Conservation (phyloP, 2,113 vertebrate genomes). For the Sula dactylatra region DNA sequence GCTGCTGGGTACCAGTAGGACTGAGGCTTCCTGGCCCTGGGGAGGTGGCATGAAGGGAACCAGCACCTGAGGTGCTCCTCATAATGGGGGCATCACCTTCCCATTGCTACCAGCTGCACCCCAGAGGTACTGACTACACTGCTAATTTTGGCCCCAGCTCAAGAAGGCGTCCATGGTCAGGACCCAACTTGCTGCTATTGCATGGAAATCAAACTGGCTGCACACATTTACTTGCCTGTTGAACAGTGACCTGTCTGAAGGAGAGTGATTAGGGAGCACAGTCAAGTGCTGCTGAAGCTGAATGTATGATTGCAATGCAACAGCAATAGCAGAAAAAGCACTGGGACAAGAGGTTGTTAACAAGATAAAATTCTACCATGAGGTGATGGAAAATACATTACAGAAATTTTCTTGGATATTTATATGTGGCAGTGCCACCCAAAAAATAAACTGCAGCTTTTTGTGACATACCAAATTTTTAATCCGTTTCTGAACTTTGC, state of each 20-base stretch:
- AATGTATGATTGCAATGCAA: background rate
- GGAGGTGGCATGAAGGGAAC: background rate
- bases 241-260: background rate
- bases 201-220: background rate
- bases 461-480: background rate
- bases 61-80: background rate
- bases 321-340: background rate
- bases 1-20: background rate
- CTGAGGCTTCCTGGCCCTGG: background rate
- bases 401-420: background rate
- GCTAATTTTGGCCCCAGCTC: background rate
- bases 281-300: background rate
- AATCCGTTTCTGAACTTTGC: background rate
- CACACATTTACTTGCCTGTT: background rate
- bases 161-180: background rate
- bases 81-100: accelerated
- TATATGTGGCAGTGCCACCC: background rate
- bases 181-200: background rate
- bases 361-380: background rate
- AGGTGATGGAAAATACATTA: background rate
- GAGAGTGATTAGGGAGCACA: accelerated
- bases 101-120: background rate
- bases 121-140: too few species aligned
- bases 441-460: background rate
- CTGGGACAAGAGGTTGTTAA: background rate